Evolutionary conservation across 2,888 invertebrate species (phyloP).

Genomic region (Campoplex capitator): DNA sequence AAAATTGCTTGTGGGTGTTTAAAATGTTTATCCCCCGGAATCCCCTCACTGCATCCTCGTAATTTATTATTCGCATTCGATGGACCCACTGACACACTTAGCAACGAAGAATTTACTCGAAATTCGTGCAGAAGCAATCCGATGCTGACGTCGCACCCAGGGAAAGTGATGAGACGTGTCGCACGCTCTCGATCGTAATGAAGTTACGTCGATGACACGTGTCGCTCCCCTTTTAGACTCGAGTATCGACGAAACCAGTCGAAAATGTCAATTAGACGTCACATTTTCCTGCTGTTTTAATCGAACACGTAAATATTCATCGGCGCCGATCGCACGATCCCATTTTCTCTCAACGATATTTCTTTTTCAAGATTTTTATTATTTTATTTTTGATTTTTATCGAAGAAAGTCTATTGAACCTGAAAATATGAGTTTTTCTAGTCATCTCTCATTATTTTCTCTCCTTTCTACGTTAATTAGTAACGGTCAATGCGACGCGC

Average conservation of each 20-base stretch:
- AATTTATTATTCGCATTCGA: slow-evolving; percentile 77
- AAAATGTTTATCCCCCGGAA: slow-evolving; percentile 3
- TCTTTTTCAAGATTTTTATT: not conserved
- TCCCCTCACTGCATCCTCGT: slow-evolving; percentile 66
- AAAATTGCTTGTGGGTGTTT: slow-evolving; percentile 8
- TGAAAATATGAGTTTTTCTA: not conserved
- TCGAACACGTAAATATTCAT: not conserved
- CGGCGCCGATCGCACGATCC: not conserved
- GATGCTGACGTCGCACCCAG: slow-evolving; percentile 66
- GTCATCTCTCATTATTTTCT: not conserved
- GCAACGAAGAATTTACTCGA: slow-evolving; percentile 66
- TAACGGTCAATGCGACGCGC: not conserved
- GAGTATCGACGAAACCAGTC: not conserved
- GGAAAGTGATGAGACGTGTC: slow-evolving; percentile 78
- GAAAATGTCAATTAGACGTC: not conserved
- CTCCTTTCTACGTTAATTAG: not conserved
- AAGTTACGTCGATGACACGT: slow-evolving; percentile 73
- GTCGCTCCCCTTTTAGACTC: slow-evolving; percentile 5
- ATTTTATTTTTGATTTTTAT: not conserved
- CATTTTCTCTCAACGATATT: not conserved
- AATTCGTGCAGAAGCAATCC: slow-evolving; percentile 28
- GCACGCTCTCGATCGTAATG: slow-evolving; percentile 73
- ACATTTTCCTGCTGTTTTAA: not conserved
- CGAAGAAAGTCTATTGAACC: not conserved
- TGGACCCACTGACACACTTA: slow-evolving; percentile 80